These are phyloP conservation scores for Eucriotettix oculatus DNA, from an alignment of 2,888 invertebrate species.

Conservation along the genomic window DNA sequence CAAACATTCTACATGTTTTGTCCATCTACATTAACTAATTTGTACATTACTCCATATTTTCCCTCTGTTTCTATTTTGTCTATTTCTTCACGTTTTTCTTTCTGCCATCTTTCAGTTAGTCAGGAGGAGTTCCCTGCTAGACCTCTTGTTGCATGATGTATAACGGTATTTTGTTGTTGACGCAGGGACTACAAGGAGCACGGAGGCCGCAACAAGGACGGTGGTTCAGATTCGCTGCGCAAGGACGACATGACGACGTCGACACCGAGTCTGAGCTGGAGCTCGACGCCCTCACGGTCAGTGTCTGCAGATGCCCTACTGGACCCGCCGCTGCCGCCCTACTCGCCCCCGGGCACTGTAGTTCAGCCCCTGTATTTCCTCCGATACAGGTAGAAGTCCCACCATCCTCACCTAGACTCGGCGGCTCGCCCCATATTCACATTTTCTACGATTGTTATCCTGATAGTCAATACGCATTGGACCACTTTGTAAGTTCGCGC, in stretches of 20 bases:
- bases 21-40: too few relatives aligned
- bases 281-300: constrained; percentile 40
- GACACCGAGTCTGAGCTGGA: constrained; percentile 57
- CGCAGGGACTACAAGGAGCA: constrained; percentile 78
- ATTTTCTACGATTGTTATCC: too few relatives aligned
- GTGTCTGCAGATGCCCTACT: not conserved
- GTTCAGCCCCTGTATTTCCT: too few relatives aligned
- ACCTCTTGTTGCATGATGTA: not conserved
- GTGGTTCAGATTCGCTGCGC: constrained; percentile 39
- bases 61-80: too few relatives aligned
- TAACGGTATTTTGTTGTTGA: not conserved
- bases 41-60: too few relatives aligned
- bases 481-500: too few relatives aligned
- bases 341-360: not conserved
- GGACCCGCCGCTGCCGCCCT: not conserved
- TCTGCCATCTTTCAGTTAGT: too few relatives aligned
- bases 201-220: constrained; percentile 53
- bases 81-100: too few relatives aligned
- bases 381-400: not conserved
- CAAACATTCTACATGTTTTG: too few relatives aligned
- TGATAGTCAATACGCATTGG: too few relatives aligned
- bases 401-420: too few relatives aligned
- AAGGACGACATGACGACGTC: constrained; percentile 48
- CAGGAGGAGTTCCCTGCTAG: not conserved
- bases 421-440: too few relatives aligned